Base-by-base conservation (phyloP, 1,140 invertebrate genomes). In the Leguminivora glycinivorella region DNA sequence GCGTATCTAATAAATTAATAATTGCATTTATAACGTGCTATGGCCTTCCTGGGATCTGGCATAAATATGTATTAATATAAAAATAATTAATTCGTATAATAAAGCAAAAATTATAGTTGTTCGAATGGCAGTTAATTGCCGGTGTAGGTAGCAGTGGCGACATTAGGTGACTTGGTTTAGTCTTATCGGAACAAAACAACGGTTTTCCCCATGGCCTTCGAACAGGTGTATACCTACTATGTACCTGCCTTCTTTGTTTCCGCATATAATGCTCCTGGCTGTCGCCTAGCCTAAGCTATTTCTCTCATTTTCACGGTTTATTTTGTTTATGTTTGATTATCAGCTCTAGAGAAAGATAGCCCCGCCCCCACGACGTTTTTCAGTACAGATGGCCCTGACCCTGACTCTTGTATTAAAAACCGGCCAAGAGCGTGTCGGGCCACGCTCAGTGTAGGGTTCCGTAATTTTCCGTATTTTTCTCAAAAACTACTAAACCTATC, bases 161-260 rank as follows among this genome's bases (percentile, higher is more conserved):
- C 26, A 17, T n/a, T n/a, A 34, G 10, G 58, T 29, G 58, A 63
- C 31, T 63, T 63, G 5, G 26, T 17, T 60, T 60, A 29, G 22
- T 60, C 14, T 26, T 63, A 63, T 63, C 58, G 58, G 26, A n/a
- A n/a, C 58, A 34, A 63, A 63, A 63, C 58, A 63, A 29, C 58
- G 58, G 31, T 17, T 63, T 63, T 63, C 25, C 58, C 58, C 58
- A 63, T 63, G 58, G 25, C 25, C 58, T 52, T 52, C n/a, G 6
- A 10, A 52, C 47, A 52, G 47, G 47, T 22, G 22, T 4, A 43
- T 43, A 14, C 14, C 10, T 40, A 40, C 38, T 40, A 40, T 9
- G 38, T 43, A 43, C 17, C 58, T 63, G 7, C 25, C 2, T 17
- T 19, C 3, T 12, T 12, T 34, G 17, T 63, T 58, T 63, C 58